Percentiles rank a stretch among this genome's conserved stretches.
Conservation (phyloP, 2,113 vertebrate species). For the Semicossyphus pulcher region DNA sequence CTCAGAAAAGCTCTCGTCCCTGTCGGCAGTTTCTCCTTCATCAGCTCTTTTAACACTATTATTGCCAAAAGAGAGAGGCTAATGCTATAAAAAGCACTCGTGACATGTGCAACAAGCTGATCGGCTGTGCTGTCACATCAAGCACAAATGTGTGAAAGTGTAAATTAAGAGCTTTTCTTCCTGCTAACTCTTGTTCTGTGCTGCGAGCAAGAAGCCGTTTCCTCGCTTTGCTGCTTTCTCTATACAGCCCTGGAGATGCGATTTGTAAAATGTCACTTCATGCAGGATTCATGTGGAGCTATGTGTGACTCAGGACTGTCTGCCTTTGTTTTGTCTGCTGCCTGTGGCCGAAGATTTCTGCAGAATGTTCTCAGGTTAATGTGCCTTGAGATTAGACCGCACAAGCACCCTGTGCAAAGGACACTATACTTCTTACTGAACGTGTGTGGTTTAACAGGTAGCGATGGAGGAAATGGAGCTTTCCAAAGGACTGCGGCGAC, state of each 20-base stretch:
- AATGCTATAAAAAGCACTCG: slow-evolving; percentile 1
- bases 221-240: background rate
- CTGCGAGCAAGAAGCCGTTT: background rate
- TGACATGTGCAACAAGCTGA: slow-evolving; percentile 16
- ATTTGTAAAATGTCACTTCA: slow-evolving; percentile 32
- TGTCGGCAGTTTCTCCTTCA: slow-evolving; percentile 21
- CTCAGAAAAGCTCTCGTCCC: slow-evolving; percentile 26
- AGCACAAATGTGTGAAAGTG: slow-evolving; percentile 5
- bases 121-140: slow-evolving; percentile 1
- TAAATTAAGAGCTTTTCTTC: background rate
- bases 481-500: background rate
- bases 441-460: slow-evolving; percentile 1
- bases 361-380: slow-evolving; percentile 31
- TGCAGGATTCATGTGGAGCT: slow-evolving; percentile 20
- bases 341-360: background rate
- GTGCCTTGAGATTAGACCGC: slow-evolving; percentile 17
- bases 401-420: background rate
- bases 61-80: background rate
- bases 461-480: background rate
- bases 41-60: slow-evolving; percentile 28
- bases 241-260: background rate
- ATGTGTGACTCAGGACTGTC: slow-evolving; percentile 5
- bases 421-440: background rate
- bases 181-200: background rate
- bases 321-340: background rate